A percentile compares a stretch with the other conserved stretches of the same genome.
Evolutionary conservation across 2,113 vertebrate species (phyloP).

Genomic region (Bujurquina vittata): DNA sequence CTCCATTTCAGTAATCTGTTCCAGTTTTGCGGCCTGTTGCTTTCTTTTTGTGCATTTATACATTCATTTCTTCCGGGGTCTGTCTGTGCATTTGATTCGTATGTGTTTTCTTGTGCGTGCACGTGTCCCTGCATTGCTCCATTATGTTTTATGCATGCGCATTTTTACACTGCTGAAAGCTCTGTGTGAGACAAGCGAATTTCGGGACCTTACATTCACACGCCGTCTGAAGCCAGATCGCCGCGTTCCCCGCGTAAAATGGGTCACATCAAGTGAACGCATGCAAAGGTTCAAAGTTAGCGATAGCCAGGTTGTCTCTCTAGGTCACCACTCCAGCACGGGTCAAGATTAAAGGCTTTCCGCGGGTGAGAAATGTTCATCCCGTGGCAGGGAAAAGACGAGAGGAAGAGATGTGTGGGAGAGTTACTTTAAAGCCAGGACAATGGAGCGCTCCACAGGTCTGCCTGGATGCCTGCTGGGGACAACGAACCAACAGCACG

Average conservation of each 20-base stretch:
- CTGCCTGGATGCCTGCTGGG: conserved; percentile 42
- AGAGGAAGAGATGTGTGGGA: conserved; percentile 46
- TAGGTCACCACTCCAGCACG: conserved; percentile 48
- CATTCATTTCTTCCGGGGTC: not conserved
- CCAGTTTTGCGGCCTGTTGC: conserved; percentile 6
- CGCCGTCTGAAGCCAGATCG: not conserved
- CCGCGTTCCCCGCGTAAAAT: not conserved
- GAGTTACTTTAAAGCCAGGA: conserved; percentile 59
- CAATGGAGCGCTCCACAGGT: conserved; percentile 37
- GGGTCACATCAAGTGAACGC: conserved; percentile 1
- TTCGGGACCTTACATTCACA: not conserved
- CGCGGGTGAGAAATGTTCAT: conserved; percentile 45
- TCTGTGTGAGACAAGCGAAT: not conserved
- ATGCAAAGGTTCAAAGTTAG: conserved; percentile 25
- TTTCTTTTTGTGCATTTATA: conserved; percentile 1
- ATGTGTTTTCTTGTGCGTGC: not conserved
- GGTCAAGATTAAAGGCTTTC: conserved; percentile 72
- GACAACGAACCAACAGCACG: conserved; percentile 23
- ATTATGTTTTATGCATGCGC: conserved; percentile 16
- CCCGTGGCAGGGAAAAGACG: conserved; percentile 28
- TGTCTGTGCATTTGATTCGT: not conserved
- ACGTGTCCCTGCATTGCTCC: not conserved
- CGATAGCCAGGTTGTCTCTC: conserved; percentile 31
- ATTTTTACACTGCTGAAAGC: not conserved
- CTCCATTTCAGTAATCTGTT: conserved; percentile 37